A percentile compares a stretch with the other conserved stretches of the same genome.
Evolutionary conservation across 2,113 vertebrate genomes (phyloP).

Genomic region (Crotalus horridus): DNA sequence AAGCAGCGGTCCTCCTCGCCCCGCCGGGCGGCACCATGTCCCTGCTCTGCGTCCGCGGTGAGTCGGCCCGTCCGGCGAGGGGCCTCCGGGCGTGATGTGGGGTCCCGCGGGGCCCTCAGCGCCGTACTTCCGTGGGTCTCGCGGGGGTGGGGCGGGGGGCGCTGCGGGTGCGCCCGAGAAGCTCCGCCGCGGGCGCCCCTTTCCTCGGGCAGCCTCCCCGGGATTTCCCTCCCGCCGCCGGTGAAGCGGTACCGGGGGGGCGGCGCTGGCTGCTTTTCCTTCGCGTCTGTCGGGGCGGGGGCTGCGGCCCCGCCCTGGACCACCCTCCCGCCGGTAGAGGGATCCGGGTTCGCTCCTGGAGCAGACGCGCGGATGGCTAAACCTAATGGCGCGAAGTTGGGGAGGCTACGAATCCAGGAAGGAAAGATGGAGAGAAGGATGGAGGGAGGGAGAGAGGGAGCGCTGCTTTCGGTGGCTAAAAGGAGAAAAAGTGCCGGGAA

Average conservation of each 20-base stretch:
- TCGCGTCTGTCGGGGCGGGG: background rate
- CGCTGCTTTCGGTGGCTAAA: no score
- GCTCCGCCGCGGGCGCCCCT: no score
- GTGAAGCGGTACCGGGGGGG: background rate
- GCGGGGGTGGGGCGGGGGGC: background rate
- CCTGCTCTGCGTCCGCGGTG: slow-evolving; percentile 1
- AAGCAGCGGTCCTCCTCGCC: background rate
- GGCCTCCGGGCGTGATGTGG: background rate
- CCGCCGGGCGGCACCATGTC: background rate
- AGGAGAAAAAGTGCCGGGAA: no score
- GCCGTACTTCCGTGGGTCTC: background rate
- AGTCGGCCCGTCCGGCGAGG: background rate
- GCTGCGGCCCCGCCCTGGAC: no score
- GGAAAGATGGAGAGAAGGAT: no score
- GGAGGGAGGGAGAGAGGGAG: background rate
- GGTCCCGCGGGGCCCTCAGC: background rate
- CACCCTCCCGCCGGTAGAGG: background rate
- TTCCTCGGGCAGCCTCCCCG: no score
- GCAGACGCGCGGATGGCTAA: no score
- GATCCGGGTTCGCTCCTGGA: no score
- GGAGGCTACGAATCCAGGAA: background rate
- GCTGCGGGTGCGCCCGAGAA: background rate
- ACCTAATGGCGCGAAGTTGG: no score
- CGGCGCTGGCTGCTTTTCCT: no score
- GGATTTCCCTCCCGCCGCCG: background rate